Evolutionary conservation across 2,888 invertebrate species (phyloP).

Genomic region (Nezara viridula): DNA sequence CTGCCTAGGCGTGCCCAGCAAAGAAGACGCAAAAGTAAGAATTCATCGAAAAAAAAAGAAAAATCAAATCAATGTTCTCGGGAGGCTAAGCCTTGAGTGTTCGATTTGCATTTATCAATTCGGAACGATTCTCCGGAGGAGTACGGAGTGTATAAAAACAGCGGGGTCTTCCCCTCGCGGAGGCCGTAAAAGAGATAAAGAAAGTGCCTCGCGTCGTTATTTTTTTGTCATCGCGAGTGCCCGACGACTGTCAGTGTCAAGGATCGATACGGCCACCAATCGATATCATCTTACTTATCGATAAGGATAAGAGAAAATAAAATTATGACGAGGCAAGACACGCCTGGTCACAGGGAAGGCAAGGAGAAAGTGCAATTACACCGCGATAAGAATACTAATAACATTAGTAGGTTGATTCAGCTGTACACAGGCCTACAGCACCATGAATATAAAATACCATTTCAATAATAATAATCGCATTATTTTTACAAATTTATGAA

Average conservation of each 20-base stretch:
- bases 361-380: not conserved
- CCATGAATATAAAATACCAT: not conserved
- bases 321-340: slow-evolving; percentile 13
- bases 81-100: not conserved
- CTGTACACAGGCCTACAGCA: not conserved
- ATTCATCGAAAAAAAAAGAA: not conserved
- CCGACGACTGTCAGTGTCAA: not conserved
- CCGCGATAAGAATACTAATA: not conserved
- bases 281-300: not conserved
- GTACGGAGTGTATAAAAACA: not conserved
- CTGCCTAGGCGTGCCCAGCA: not conserved
- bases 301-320: slow-evolving; percentile 12
- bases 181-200: not conserved
- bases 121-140: not conserved
- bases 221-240: not conserved
- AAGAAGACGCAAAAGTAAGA: not conserved
- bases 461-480: not conserved
- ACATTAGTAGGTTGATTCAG: not conserved
- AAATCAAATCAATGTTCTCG: not conserved
- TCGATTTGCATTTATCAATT: not conserved
- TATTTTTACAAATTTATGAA: too few relatives aligned
- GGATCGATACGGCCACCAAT: not conserved
- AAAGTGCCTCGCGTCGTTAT: not conserved
- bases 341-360: not conserved
- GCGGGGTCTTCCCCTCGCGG: not conserved